Base-by-base conservation (phyloP, 92 coral and sea anemone genomes). In the Nematostella vectensis region DNA sequence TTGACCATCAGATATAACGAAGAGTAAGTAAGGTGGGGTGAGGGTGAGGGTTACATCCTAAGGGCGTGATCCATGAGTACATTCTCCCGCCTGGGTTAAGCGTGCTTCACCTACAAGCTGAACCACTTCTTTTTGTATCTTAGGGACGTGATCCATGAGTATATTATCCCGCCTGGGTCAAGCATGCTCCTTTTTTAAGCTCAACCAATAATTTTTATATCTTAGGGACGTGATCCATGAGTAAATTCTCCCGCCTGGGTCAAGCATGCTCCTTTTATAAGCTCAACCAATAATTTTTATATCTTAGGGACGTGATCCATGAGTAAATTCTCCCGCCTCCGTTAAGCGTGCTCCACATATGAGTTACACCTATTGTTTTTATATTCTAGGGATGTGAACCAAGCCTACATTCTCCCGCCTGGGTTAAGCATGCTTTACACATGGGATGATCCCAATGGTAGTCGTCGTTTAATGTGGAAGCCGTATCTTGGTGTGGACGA, bases 391-490 rank as follows among this genome's bases (percentile, higher is more conserved):
- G 51, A 45, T 19, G 51, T 45, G 23, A 19, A 86, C 31, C 86
- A 79, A 40, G 75, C 79, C 19, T 77, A 79, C 4, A 55, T 91
- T n/a, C 79, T 91, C 21, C 29, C 55, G 31, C 88, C 98, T 8
- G 57, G 77, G 60, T 65, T 61, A 53, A 70, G 82, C 47, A 53
- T 91, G 55, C 61, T 87, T 1, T 91, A 86, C 68, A 77, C 83
- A 6, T 91, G 98, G 98, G 98, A 91, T 71, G 88, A 86, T 21
- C 98, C 98, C 12, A 63, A 48, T 4, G 72, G 80, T 1, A 65
- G 47, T 26, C 77, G 94, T 11, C 54, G 28, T 64, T 65, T 91
- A 18, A 58, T 81, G 27, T 91, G 98, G 98, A 83, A 91, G 65
- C 83, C 98, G 1, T 80, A 61, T 56, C 63, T 56, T 18, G 85